phyloP scores from a whole-genome alignment of 2,797 vertebrate species.

The Argya squamiceps region DNA sequence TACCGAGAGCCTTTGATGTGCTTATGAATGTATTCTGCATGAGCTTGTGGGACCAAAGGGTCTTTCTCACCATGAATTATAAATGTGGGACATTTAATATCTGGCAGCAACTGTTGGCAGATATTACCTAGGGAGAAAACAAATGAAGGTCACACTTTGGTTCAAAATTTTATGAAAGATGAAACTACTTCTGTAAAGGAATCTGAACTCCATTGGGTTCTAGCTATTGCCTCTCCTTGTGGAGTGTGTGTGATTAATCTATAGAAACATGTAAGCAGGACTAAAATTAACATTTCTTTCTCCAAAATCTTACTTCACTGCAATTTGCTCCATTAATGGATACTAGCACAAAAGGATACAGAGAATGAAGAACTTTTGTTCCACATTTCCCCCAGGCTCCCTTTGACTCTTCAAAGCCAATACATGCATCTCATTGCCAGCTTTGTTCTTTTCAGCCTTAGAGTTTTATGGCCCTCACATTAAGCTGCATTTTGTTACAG shows the following conservation, averaged over 20 bases:
- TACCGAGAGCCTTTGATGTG: slow-evolving; percentile 85
- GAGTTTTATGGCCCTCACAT: accelerated
- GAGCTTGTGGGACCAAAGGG: slow-evolving; percentile 83
- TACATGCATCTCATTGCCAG: background rate
- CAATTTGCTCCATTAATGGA: background rate
- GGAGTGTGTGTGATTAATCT: background rate
- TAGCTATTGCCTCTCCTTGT: background rate
- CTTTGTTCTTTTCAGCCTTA: background rate
- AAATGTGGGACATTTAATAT: slow-evolving; percentile 86
- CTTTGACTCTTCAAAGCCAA: background rate
- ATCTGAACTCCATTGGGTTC: background rate
- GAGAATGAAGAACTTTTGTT: background rate
- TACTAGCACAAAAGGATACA: background rate
- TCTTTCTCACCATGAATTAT: slow-evolving; percentile 91
- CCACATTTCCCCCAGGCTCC: background rate
- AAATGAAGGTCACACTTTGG: background rate
- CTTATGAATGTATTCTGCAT: slow-evolving; percentile 83
- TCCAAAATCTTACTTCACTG: background rate
- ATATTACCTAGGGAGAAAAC: slow-evolving; percentile 81
- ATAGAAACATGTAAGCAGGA: background rate
- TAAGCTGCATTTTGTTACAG: background rate
- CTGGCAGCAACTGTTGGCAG: slow-evolving; percentile 84
- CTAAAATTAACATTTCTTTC: background rate
- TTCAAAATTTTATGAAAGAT: background rate
- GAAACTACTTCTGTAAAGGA: background rate